These are phyloP conservation scores for Drosophila nebulosa DNA, from an alignment of 1,140 invertebrate genomes.

Conservation along the genomic window DNA sequence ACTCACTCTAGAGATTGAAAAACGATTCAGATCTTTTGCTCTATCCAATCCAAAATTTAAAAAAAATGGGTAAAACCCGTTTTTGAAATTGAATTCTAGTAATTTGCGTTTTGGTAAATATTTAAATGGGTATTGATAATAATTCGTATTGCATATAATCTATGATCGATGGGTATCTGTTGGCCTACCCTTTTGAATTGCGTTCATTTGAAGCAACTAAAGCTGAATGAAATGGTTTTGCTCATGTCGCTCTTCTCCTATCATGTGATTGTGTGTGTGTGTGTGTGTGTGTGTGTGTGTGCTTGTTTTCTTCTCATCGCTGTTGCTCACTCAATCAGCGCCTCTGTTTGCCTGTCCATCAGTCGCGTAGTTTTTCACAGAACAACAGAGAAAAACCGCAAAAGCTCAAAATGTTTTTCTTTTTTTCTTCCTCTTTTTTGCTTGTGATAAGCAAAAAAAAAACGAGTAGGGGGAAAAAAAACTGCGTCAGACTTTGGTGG, in stretches of 20 bases:
- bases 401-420: conserved; percentile 11
- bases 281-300: conserved; percentile 46
- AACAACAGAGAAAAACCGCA: conserved; percentile 22
- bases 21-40: too few relatives aligned
- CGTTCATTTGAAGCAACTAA: background rate
- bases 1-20: too few relatives aligned
- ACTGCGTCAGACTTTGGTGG: conserved; percentile 32
- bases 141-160: too few relatives aligned
- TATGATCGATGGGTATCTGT: background rate
- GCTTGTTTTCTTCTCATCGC: conserved; percentile 22
- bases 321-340: conserved; percentile 48
- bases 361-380: conserved; percentile 23
- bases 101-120: too few relatives aligned
- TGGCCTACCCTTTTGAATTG: background rate
- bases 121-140: too few relatives aligned
- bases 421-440: background rate
- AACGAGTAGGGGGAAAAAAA: background rate
- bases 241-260: background rate
- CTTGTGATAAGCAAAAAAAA: conserved; percentile 22
- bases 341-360: conserved; percentile 24
- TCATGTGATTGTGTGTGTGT: conserved; percentile 25
- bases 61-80: too few relatives aligned
- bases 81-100: too few relatives aligned
- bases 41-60: too few relatives aligned
- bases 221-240: conserved; percentile 1